Evolutionary conservation across 2,113 vertebrate genomes (phyloP).

Genomic region (Accipiter cooperii): DNA sequence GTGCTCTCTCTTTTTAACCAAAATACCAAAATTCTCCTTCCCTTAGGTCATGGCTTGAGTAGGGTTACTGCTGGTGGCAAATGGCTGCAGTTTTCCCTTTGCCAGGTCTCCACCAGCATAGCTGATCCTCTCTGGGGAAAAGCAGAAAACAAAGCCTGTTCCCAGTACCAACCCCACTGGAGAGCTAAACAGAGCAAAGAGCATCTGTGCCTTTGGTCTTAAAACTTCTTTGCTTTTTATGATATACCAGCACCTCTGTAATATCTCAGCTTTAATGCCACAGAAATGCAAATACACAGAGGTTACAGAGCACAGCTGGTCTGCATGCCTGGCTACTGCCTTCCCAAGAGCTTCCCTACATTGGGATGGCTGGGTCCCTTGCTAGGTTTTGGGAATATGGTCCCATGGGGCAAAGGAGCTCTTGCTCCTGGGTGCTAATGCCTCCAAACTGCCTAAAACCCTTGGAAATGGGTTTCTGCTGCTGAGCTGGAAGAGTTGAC

Average conservation of each 20-base stretch:
- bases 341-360: background rate
- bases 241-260: background rate
- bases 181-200: background rate
- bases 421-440: background rate
- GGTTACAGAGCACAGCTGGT: background rate
- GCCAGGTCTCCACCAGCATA: background rate
- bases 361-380: background rate
- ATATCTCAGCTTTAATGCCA: background rate
- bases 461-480: background rate
- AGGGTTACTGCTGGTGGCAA: background rate
- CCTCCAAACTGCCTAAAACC: background rate
- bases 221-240: background rate
- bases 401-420: background rate
- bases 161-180: background rate
- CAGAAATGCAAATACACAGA: background rate
- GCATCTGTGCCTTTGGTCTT: background rate
- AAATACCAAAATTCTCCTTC: background rate
- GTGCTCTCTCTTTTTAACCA: background rate
- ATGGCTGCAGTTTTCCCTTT: background rate
- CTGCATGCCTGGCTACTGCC: background rate
- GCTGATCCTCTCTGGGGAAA: background rate
- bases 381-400: background rate
- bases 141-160: background rate
- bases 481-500: background rate
- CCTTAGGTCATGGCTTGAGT: background rate